A percentile compares a stretch with the other conserved stretches of the same genome.
phyloP scores from a whole-genome alignment of 2,797 vertebrate genomes.

The Typhlichthys subterraneus region DNA sequence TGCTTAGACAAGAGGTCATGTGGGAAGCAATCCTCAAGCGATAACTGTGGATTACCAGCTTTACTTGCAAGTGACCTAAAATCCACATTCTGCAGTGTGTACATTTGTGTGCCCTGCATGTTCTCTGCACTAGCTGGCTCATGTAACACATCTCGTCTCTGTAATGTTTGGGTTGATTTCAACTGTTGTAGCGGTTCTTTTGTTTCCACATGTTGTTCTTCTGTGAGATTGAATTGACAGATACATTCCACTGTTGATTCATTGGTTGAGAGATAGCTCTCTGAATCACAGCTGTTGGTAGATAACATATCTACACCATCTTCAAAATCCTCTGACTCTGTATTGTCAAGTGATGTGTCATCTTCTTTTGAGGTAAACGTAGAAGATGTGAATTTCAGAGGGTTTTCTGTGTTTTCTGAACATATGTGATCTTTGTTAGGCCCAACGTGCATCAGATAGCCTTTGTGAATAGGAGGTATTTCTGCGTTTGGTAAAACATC shows the following conservation, averaged over 20 bases:
- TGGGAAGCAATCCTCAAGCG: conserved; percentile 1
- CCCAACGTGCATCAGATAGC: not conserved
- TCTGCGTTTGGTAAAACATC: not conserved
- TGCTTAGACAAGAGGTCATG: conserved; percentile 6
- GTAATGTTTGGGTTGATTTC: not conserved
- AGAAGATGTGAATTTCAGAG: conserved; percentile 3
- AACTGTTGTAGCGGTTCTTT: conserved; percentile 1
- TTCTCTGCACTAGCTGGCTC: not conserved
- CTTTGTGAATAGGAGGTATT: not conserved
- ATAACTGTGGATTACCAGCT: conserved; percentile 17
- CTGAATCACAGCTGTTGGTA: conserved; percentile 55
- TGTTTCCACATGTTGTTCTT: conserved; percentile 5
- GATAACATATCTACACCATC: conserved; percentile 48
- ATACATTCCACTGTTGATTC: conserved; percentile 48
- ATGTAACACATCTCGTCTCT: not conserved
- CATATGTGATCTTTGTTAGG: not conserved
- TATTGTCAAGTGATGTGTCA: conserved; percentile 3
- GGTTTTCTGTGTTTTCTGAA: conserved; percentile 15
- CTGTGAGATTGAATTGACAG: conserved; percentile 4
- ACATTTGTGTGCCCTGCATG: not conserved
- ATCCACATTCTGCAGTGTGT: not conserved
- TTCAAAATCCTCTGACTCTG: conserved; percentile 41
- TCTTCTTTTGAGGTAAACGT: not conserved
- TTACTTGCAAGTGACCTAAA: not conserved
- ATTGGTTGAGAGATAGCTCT: conserved; percentile 57